Percentiles rank a stretch among this genome's conserved stretches.
Conservation (phyloP, 2,113 vertebrate species). For the Rhea americana region DNA sequence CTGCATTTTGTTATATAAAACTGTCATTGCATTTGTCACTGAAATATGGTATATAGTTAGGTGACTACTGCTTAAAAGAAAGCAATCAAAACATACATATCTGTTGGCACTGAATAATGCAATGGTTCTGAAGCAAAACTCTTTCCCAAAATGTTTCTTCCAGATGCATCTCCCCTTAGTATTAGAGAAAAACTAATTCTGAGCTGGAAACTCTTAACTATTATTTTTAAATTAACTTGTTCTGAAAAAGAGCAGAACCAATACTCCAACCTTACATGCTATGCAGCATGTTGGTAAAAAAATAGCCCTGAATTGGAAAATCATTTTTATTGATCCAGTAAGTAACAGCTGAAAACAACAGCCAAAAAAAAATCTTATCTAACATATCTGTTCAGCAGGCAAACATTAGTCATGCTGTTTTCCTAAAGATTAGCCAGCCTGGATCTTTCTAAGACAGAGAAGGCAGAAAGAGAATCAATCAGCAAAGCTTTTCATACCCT, state of each 20-base stretch:
- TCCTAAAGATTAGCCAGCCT: neutral
- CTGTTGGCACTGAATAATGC: neutral
- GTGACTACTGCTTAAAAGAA: neutral
- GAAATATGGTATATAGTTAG: neutral
- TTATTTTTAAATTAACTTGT: slow-evolving; percentile 53
- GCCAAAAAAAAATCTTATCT: neutral
- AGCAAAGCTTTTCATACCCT: neutral
- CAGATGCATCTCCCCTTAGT: neutral
- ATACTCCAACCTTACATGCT: neutral
- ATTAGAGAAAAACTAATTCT: neutral
- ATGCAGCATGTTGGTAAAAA: slow-evolving; percentile 29
- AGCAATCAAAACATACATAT: neutral
- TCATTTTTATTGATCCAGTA: slow-evolving; percentile 65
- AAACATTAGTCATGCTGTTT: slow-evolving; percentile 32
- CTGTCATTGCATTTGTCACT: neutral
- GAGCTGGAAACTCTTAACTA: slow-evolving; percentile 7
- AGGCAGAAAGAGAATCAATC: slow-evolving; percentile 9
- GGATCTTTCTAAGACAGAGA: neutral
- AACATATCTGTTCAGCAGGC: slow-evolving; percentile 1
- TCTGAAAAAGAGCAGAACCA: slow-evolving; percentile 10
- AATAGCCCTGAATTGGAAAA: slow-evolving; percentile 51
- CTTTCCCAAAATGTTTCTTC: neutral
- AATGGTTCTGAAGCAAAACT: neutral
- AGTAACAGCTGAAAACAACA: slow-evolving; percentile 54
- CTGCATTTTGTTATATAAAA: neutral